Conservation (phyloP, 2,113 vertebrate genomes). For the Rhadina sibilatrix region DNA sequence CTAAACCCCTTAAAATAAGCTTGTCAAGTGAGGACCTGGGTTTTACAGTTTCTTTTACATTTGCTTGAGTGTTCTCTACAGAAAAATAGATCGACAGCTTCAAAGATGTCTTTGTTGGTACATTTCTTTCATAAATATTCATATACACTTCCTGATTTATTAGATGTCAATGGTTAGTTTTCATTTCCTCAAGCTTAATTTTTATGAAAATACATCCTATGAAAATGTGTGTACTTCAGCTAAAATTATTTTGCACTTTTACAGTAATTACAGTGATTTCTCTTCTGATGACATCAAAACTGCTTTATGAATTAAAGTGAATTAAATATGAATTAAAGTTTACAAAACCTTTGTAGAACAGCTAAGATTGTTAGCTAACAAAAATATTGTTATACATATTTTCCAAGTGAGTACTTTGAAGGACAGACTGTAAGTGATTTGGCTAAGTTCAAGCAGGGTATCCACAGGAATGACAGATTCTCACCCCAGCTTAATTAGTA, state of each 20-base stretch:
- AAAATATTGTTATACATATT: background rate
- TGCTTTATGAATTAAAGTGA: background rate
- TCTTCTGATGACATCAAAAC: background rate
- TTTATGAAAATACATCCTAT: background rate
- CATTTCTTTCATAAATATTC: background rate
- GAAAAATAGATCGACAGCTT: background rate
- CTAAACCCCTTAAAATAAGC: background rate
- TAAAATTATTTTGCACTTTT: background rate
- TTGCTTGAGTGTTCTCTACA: background rate
- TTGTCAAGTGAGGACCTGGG: rapidly evolving
- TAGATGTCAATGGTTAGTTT: background rate
- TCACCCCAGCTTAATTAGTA: background rate
- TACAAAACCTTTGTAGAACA: background rate
- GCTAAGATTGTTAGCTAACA: background rate
- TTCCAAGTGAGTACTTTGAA: background rate
- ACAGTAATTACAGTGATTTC: background rate
- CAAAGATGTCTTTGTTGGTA: background rate
- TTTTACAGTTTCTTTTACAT: background rate
- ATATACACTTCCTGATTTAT: background rate
- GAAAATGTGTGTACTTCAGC: background rate
- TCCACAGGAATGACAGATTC: background rate
- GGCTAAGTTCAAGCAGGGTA: background rate
- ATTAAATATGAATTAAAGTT: background rate
- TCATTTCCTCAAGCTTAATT: background rate
- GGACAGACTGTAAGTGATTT: background rate